A percentile compares a stretch with the other conserved stretches of the same genome.
Evolutionary conservation across 2,113 vertebrate genomes (phyloP).

Genomic region (Cercopithecus mona): DNA sequence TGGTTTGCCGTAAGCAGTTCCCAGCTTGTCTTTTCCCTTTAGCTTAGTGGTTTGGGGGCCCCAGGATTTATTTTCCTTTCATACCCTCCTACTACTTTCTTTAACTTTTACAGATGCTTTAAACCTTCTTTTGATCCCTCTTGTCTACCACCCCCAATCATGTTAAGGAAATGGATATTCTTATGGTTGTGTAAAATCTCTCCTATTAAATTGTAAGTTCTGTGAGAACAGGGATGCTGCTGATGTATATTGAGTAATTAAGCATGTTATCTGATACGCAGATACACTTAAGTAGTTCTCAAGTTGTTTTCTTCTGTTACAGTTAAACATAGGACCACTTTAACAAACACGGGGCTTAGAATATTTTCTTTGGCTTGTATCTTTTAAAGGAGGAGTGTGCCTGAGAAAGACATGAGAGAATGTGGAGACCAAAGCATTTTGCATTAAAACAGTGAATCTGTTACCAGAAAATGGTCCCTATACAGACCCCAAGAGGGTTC

Average conservation of each 20-base stretch:
- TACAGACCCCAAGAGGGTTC: too few relatives aligned
- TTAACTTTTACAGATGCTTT: background rate
- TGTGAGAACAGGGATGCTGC: background rate
- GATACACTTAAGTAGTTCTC: background rate
- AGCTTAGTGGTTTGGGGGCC: too few relatives aligned
- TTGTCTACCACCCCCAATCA: background rate
- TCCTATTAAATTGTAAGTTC: background rate
- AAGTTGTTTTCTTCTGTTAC: background rate
- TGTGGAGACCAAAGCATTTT: background rate
- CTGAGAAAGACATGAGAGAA: background rate
- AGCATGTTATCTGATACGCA: background rate
- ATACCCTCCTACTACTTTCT: background rate
- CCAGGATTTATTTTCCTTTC: too few relatives aligned
- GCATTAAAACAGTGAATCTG: constrained; percentile 23
- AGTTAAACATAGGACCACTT: background rate
- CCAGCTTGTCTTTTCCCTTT: too few relatives aligned
- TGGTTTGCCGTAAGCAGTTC: too few relatives aligned
- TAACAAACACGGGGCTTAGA: background rate
- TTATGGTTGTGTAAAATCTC: background rate
- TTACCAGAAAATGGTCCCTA: too few relatives aligned
- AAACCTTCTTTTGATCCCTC: background rate
- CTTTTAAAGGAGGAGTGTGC: background rate
- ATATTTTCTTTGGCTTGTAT: background rate
- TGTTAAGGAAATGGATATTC: background rate
- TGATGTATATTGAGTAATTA: background rate